A percentile compares a stretch with the other conserved stretches of the same genome.
phyloP scores from a whole-genome alignment of 92 coral and sea anemone species.

The Porites evermanni region DNA sequence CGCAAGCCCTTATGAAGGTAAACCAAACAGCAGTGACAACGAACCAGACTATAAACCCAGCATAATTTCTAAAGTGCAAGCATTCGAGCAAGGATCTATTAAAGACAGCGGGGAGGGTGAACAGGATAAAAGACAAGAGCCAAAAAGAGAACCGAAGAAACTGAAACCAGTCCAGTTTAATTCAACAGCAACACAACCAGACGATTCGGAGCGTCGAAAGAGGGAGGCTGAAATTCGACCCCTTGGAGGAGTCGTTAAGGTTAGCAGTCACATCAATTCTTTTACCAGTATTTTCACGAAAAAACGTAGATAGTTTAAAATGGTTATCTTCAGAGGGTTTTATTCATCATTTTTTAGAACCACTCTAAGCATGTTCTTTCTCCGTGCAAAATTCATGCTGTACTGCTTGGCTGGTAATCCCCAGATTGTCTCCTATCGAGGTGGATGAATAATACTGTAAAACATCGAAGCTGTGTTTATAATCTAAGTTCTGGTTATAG shows the following conservation, averaged over 20 bases:
- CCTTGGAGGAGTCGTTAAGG: slow-evolving; percentile 27
- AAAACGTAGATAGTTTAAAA: no score
- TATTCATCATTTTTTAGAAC: no score
- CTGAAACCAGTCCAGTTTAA: slow-evolving; percentile 6
- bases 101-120: background rate
- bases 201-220: background rate
- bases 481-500: no score
- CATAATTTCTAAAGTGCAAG: slow-evolving; percentile 18
- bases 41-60: background rate
- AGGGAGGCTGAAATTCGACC: slow-evolving; percentile 30
- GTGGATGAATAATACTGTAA: no score
- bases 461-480: no score
- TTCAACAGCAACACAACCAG: background rate
- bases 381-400: no score
- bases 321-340: no score
- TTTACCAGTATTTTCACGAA: no score
- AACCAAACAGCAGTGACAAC: background rate
- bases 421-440: no score
- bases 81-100: slow-evolving; percentile 11
- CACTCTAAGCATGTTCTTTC: no score
- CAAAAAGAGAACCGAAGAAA: slow-evolving; percentile 19
- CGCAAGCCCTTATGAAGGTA: background rate
- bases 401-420: no score
- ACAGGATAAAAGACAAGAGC: background rate
- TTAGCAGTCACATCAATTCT: background rate